These are phyloP conservation scores for Notospermus geniculatus DNA, from an alignment of 1,140 invertebrate genomes.

Conservation along the genomic window DNA sequence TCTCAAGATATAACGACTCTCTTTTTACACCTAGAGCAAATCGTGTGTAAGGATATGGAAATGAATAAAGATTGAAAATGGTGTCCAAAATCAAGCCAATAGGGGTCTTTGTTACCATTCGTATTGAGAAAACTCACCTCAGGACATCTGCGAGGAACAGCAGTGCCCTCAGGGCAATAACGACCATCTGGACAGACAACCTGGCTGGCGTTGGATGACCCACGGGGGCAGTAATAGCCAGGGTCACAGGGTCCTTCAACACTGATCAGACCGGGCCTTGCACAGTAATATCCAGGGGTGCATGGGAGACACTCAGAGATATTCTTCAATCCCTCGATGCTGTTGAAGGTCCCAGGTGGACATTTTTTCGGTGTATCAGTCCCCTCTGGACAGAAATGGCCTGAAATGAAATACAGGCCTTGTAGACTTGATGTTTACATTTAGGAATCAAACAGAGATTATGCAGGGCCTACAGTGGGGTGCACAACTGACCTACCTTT, in stretches of 20 bases:
- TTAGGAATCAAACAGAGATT: too few species aligned
- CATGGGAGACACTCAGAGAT: conserved; percentile 42
- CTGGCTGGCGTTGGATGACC: conserved; percentile 35
- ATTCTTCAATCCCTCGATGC: conserved; percentile 31
- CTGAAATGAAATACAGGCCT: conserved; percentile 19
- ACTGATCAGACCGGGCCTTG: conserved; percentile 32
- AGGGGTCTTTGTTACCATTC: too few species aligned
- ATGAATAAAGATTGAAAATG: too few species aligned
- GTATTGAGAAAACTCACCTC: too few species aligned
- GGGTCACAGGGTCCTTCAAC: conserved; percentile 31
- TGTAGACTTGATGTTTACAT: background rate
- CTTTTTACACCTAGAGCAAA: too few species aligned
- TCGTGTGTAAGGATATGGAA: too few species aligned
- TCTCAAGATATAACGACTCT: too few species aligned
- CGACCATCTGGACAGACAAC: conserved; percentile 41
- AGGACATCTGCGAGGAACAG: conserved; percentile 41
- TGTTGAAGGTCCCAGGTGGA: conserved; percentile 42
- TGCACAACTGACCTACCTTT: too few species aligned
- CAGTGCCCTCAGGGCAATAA: conserved; percentile 47
- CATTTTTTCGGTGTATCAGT: conserved; percentile 37
- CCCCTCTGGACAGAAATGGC: conserved; percentile 44
- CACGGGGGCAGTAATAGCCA: conserved; percentile 43
- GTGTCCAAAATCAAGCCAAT: too few species aligned
- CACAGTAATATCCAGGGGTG: conserved; percentile 39
- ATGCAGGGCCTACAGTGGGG: too few species aligned